Evolutionary conservation across 2,888 invertebrate species (phyloP), one percentile per base, ranked within the genome.

Genomic region (Tiliacea aurago): DNA sequence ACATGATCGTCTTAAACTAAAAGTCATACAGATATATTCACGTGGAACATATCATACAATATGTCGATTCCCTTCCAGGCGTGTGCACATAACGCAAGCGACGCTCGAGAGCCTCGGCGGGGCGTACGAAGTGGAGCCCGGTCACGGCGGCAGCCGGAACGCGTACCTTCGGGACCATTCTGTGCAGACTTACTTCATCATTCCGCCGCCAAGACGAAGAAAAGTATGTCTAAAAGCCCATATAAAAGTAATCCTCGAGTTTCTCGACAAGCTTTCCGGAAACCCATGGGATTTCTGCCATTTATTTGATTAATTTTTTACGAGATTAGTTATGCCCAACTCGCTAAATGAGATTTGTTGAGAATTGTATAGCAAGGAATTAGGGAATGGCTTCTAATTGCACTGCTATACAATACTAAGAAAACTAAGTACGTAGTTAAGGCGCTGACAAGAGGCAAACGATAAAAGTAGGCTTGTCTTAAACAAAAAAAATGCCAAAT

Each of bases 101-200:
- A 99, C 99, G 2, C 95, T 99, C 84, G 98, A 98, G 89, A 98
- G 98, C 90, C 97, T 99, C 58, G 98, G 98, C 49, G 98, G 98
- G 0, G 98, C 98, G 88, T 99, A 99, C 93, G 98, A 99, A 92
- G 98, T 99, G 76, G 99, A 99, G 94, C 97, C 98, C 1, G 98
- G 98, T 0, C 97, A 98, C 90, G 99, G 99, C 7, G 97, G 98
- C 70, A 97, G 98, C 73, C 96, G 99, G 76, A 98, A 98, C 92
- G 97, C 98, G 69, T 98, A 98, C 93, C 96, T 98, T 67, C 95
- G 98, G 74, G 98, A 99, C 93, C 98, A 98, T 91, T 98, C 98
- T 82, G 97, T 98, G 83, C 98, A 98, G 84, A 98, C 99, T 1
- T 99, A 98, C 95, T 98, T 99, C 93, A 98, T 99, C 90, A 98